Evolutionary conservation across 2,888 invertebrate genomes (phyloP).

Genomic region (Atethmia centrago): DNA sequence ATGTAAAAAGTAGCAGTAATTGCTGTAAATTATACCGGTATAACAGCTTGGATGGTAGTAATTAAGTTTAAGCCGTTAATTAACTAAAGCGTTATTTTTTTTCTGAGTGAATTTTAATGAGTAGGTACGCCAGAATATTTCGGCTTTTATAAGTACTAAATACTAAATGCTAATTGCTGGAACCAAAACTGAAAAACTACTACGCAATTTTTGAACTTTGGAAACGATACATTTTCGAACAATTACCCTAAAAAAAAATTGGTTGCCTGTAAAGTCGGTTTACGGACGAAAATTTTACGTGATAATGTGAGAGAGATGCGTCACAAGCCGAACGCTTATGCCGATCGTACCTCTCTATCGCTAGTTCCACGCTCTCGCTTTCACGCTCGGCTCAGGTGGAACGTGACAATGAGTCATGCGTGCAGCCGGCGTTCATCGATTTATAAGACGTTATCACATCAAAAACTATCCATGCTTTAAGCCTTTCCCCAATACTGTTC

Average conservation of each 20-base stretch:
- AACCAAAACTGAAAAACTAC: not conserved
- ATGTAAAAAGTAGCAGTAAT: slow-evolving; percentile 38
- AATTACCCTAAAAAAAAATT: not conserved
- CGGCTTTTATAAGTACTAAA: slow-evolving; percentile 8
- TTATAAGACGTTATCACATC: too few relatives aligned
- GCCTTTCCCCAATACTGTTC: not conserved
- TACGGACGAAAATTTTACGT: too few relatives aligned
- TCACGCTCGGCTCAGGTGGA: too few relatives aligned
- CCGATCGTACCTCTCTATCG: too few relatives aligned
- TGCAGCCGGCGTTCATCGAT: too few relatives aligned
- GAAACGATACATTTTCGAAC: not conserved
- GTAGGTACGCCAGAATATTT: slow-evolving; percentile 1
- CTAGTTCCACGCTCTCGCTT: too few relatives aligned
- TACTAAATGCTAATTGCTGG: not conserved
- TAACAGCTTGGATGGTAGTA: slow-evolving; percentile 30
- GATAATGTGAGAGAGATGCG: too few relatives aligned
- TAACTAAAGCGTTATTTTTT: slow-evolving; percentile 19
- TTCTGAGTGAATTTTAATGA: slow-evolving; percentile 35
- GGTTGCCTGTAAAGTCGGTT: too few relatives aligned
- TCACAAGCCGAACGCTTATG: too few relatives aligned
- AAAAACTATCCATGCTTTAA: not conserved
- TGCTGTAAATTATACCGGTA: slow-evolving; percentile 37
- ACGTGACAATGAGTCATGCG: too few relatives aligned
- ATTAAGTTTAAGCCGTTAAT: slow-evolving; percentile 42
- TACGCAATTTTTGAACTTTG: not conserved